Percentiles rank a stretch among this genome's conserved stretches.
Conservation (phyloP, 2,888 invertebrate genomes). For the Caenorhabditis afra region DNA sequence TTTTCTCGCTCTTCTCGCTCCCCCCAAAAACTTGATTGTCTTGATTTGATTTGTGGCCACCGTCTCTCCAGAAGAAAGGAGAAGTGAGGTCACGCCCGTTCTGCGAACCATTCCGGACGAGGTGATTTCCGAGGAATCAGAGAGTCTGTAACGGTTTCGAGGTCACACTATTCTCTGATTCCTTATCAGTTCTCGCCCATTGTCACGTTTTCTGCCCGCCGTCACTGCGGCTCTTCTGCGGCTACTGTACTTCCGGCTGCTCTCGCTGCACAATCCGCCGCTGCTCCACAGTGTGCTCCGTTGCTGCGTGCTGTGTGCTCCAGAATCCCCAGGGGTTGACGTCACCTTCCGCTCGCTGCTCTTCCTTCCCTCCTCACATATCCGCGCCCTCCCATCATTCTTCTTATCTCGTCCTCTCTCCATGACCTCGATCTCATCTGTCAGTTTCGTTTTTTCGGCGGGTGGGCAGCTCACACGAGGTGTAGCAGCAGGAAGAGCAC, state of each 20-base stretch:
- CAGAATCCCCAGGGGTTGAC: conserved; percentile 52
- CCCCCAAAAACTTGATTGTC: conserved; percentile 1
- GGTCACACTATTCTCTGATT: not conserved
- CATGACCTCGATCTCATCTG: conserved; percentile 41
- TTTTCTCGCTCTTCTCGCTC: conserved; percentile 4
- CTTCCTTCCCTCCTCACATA: conserved; percentile 29
- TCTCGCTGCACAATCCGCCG: conserved; percentile 1
- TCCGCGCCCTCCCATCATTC: conserved; percentile 42
- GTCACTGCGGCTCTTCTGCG: not conserved
- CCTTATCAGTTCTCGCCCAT: conserved; percentile 4
- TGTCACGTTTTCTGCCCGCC: not conserved
- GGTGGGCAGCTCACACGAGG: conserved; percentile 21
- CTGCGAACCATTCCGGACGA: not conserved
- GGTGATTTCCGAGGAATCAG: not conserved
- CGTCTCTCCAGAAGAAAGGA: not conserved
- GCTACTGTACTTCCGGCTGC: conserved; percentile 7
- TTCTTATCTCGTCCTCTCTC: conserved; percentile 42
- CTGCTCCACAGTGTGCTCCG: conserved; percentile 7
- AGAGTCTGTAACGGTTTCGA: too few relatives aligned
- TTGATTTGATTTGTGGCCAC: conserved; percentile 9
- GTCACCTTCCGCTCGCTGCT: conserved; percentile 36
- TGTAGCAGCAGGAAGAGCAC: conserved; percentile 17
- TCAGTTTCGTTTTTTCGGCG: conserved; percentile 44
- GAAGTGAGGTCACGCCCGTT: not conserved
- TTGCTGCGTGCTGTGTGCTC: conserved; percentile 44